Evolutionary conservation across 2,888 invertebrate species (phyloP).

Genomic region (Mechanitis mazaeus): DNA sequence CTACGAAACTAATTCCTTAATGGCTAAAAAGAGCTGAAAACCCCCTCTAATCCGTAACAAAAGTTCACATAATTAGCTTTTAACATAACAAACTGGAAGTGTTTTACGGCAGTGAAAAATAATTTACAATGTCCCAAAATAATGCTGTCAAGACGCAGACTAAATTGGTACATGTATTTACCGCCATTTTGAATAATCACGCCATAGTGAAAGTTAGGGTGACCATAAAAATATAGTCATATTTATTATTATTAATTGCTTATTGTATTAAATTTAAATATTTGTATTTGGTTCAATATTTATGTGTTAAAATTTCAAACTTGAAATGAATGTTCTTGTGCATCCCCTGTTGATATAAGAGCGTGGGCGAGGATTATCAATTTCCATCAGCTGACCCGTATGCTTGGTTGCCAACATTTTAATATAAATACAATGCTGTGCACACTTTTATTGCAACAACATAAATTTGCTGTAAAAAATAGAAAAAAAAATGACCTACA

Average conservation of each 20-base stretch:
- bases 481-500: too few relatives aligned
- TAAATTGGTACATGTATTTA: conserved; percentile 58
- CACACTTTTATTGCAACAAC: too few relatives aligned
- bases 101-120: conserved; percentile 51
- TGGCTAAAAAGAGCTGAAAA: conserved; percentile 8
- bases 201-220: conserved; percentile 34
- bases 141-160: conserved; percentile 51
- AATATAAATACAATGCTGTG: too few relatives aligned
- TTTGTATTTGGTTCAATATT: too few relatives aligned
- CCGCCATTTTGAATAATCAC: conserved; percentile 53
- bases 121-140: conserved; percentile 59
- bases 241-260: neutral
- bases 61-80: conserved; percentile 48
- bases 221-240: conserved; percentile 8
- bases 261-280: too few relatives aligned
- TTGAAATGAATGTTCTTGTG: too few relatives aligned
- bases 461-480: too few relatives aligned
- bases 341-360: too few relatives aligned
- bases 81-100: conserved; percentile 45
- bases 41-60: conserved; percentile 14
- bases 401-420: too few relatives aligned
- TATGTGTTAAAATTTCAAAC: too few relatives aligned
- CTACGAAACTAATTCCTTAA: conserved; percentile 4
- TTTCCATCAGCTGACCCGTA: too few relatives aligned
- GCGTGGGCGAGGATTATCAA: too few relatives aligned